Percentiles rank a stretch among this genome's conserved stretches.
These are phyloP conservation scores for Ornithorhynchus anatinus DNA, from an alignment of 2,113 vertebrate genomes.

Conservation along the genomic window DNA sequence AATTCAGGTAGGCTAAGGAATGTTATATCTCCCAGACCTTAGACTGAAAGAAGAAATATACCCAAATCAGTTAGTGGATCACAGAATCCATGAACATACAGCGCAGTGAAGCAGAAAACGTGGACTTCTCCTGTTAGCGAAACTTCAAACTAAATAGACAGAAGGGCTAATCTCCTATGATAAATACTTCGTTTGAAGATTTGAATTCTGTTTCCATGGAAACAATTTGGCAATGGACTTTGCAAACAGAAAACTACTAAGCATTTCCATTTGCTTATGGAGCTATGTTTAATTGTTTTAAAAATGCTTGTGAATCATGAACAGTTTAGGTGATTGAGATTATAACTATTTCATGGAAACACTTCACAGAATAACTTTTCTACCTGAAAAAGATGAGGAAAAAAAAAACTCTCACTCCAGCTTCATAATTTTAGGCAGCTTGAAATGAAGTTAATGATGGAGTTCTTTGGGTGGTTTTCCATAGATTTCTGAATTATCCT, in stretches of 20 bases:
- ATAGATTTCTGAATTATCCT: background rate
- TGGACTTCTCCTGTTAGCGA: background rate
- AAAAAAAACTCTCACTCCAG: background rate
- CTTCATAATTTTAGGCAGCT: conserved; percentile 3
- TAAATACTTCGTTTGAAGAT: background rate
- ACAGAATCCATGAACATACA: background rate
- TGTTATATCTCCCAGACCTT: background rate
- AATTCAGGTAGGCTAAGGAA: too few species aligned
- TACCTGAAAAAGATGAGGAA: conserved; percentile 11
- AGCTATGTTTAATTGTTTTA: conserved; percentile 12
- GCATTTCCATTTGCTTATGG: background rate
- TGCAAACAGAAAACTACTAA: conserved; percentile 8
- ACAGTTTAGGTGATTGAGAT: conserved; percentile 33
- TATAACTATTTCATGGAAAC: conserved; percentile 14
- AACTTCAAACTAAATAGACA: background rate
- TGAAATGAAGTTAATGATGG: conserved; percentile 18
- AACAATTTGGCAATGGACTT: conserved; percentile 19
- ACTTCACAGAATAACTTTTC: background rate
- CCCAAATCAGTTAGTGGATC: background rate
- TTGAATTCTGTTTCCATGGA: conserved; percentile 27
- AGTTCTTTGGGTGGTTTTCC: background rate
- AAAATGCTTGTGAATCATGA: background rate
- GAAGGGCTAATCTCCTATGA: background rate
- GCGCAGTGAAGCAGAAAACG: background rate
- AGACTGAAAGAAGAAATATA: background rate